Conservation (phyloP, 2,888 invertebrate genomes). For the Netelia fuscicornis region DNA sequence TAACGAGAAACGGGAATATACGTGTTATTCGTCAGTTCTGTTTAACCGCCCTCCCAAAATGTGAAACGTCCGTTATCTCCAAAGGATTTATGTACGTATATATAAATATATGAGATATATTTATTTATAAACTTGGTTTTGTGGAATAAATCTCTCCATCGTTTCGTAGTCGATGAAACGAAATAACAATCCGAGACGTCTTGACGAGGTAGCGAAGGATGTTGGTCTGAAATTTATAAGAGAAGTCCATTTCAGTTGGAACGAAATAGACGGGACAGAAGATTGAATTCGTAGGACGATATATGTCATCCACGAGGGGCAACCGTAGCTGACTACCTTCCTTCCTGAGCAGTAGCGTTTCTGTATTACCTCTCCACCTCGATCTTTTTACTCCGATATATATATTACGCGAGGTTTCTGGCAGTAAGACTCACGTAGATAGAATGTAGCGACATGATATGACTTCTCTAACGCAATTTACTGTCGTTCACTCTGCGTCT, state of each 20-base stretch:
- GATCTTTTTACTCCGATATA: neutral
- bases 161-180: neutral
- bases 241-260: neutral
- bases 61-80: neutral
- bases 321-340: neutral
- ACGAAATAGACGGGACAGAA: neutral
- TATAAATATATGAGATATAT: neutral
- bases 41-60: neutral
- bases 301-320: neutral
- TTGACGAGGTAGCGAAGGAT: neutral
- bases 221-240: neutral
- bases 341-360: neutral
- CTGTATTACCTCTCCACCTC: neutral
- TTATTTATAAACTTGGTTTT: neutral
- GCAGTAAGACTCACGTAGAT: slow-evolving; percentile 1
- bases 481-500: slow-evolving; percentile 39
- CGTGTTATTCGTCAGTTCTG: neutral
- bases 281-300: neutral
- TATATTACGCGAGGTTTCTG: neutral
- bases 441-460: slow-evolving; percentile 20
- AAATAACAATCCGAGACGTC: neutral
- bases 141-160: neutral
- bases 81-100: neutral
- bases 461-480: slow-evolving; percentile 58
- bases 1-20: neutral